These are phyloP conservation scores for Carabus problematicus DNA, from an alignment of 2,888 invertebrate species.

Conservation along the genomic window DNA sequence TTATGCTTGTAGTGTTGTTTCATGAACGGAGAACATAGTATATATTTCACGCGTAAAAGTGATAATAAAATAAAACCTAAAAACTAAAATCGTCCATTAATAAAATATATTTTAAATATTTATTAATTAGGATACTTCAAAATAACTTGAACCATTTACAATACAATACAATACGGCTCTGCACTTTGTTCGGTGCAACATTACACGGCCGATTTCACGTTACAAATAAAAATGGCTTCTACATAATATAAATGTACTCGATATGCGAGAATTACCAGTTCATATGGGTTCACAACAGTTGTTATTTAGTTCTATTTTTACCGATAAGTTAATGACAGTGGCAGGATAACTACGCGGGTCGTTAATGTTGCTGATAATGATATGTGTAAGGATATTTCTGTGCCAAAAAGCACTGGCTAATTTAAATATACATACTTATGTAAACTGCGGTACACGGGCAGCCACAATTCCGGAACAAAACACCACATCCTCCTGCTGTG, in stretches of 20 bases:
- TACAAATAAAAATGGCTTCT: slow-evolving; percentile 6
- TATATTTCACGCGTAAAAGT: slow-evolving; percentile 16
- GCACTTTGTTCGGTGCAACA: too few species aligned
- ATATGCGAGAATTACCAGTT: too few species aligned
- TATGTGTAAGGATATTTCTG: slow-evolving; percentile 34
- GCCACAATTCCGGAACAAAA: neutral
- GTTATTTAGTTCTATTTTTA: neutral
- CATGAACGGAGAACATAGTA: slow-evolving; percentile 5
- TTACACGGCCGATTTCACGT: too few species aligned
- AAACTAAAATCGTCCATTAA: slow-evolving; percentile 18
- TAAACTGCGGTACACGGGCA: slow-evolving; percentile 28
- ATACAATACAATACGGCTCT: too few species aligned
- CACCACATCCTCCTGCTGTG: neutral
- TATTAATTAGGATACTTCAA: slow-evolving; percentile 16
- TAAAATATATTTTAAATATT: slow-evolving; percentile 32
- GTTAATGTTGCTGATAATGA: slow-evolving; percentile 21
- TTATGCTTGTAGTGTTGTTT: slow-evolving; percentile 23
- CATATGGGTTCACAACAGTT: slow-evolving; percentile 1
- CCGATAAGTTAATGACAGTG: too few species aligned
- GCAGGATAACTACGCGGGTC: neutral
- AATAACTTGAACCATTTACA: slow-evolving; percentile 3
- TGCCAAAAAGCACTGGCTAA: slow-evolving; percentile 37
- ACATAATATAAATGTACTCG: neutral
- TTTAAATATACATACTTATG: slow-evolving; percentile 19
- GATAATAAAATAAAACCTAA: slow-evolving; percentile 16